These are phyloP conservation scores for Epizoanthus fatuus DNA, from an alignment of 92 coral and sea anemone genomes.

Conservation along the genomic window DNA sequence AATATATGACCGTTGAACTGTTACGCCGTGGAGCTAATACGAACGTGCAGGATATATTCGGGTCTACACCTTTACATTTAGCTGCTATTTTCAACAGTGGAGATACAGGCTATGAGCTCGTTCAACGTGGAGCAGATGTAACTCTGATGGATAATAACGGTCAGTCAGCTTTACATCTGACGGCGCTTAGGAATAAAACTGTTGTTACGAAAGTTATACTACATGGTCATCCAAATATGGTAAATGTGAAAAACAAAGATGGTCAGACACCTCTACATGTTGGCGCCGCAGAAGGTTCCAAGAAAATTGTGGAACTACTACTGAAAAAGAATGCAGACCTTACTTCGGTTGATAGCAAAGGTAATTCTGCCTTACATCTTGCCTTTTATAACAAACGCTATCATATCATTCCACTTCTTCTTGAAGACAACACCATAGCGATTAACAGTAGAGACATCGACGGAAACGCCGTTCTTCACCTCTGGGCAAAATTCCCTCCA, in stretches of 20 bases:
- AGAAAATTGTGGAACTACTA: neutral
- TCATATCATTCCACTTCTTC: neutral
- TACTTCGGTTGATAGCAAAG: neutral
- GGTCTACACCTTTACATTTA: conserved; percentile 12
- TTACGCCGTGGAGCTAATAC: conserved; percentile 14
- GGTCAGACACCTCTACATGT: conserved; percentile 19
- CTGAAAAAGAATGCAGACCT: neutral
- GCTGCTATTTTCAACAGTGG: conserved; percentile 8
- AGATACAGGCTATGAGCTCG: neutral
- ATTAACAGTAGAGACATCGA: neutral
- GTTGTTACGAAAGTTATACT: neutral
- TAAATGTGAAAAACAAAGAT: conserved; percentile 18
- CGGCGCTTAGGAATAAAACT: neutral
- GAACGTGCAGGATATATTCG: conserved; percentile 9
- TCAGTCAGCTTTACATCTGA: conserved; percentile 37
- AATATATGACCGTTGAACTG: conserved; percentile 7
- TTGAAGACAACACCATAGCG: neutral
- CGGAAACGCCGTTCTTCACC: conserved; percentile 21
- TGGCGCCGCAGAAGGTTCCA: neutral
- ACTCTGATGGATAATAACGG: conserved; percentile 11
- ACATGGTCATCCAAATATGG: conserved; percentile 22
- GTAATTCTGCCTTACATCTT: neutral
- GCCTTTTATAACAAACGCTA: neutral
- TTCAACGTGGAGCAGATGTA: conserved; percentile 11
- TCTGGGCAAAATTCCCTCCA: conserved; percentile 2